Conservation (phyloP, 2,888 invertebrate species). For the Drosophila tanythrix region DNA sequence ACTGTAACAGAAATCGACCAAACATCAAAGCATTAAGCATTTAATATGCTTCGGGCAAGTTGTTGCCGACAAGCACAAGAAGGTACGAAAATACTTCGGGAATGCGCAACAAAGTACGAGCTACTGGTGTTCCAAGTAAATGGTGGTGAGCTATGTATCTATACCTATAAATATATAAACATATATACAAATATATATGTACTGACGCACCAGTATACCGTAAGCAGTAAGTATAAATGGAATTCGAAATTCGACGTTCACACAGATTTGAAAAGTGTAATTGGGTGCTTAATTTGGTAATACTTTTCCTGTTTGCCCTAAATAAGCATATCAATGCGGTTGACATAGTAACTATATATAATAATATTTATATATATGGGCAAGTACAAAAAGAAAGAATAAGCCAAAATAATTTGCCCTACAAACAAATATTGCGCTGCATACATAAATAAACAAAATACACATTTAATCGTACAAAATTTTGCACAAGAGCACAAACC, state of each 20-base stretch:
- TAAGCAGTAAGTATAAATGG: conserved; percentile 6
- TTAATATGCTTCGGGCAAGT: conserved; percentile 12
- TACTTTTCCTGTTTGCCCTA: conserved; percentile 45
- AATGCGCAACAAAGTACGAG: conserved; percentile 41
- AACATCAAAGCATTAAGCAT: conserved; percentile 34
- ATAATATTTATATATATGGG: conserved; percentile 5
- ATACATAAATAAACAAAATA: neutral
- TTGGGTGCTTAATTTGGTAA: conserved; percentile 26
- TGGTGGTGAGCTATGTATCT: conserved; percentile 43
- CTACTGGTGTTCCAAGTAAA: conserved; percentile 16
- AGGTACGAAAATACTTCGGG: conserved; percentile 44
- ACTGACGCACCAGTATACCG: conserved; percentile 9
- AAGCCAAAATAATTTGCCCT: conserved; percentile 17
- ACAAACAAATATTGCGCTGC: conserved; percentile 10
- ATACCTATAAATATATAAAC: neutral
- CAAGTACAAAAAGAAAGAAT: conserved; percentile 13
- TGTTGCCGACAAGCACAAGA: conserved; percentile 48
- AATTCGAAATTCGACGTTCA: conserved; percentile 12
- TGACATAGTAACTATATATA: conserved; percentile 61
- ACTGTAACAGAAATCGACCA: conserved; percentile 48
- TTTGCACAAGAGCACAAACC: neutral
- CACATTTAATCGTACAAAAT: neutral
- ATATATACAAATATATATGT: neutral
- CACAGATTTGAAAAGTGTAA: conserved; percentile 5
- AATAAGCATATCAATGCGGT: conserved; percentile 41